phyloP scores from a whole-genome alignment of 2,113 vertebrate genomes.

The Excalfactoria chinensis region DNA sequence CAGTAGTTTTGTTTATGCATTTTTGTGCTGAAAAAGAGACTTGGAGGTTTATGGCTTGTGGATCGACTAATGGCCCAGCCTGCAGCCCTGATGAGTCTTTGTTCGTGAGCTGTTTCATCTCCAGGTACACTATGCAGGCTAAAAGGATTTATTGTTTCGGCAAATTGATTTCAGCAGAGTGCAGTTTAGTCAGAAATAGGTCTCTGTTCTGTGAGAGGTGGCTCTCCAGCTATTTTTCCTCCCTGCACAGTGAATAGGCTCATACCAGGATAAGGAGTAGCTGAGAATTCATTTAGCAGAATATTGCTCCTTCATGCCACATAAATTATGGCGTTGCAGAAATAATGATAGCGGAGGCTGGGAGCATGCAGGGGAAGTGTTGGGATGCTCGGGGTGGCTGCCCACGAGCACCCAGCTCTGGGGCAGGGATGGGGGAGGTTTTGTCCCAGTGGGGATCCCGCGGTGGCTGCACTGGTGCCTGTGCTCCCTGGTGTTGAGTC shows the following conservation, averaged over 20 bases:
- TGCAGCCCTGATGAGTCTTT: slow-evolving; percentile 25
- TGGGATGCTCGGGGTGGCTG: neutral
- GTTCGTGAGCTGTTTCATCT: slow-evolving; percentile 41
- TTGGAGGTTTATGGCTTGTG: neutral
- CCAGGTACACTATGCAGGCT: slow-evolving; percentile 22
- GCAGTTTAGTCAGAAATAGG: slow-evolving; percentile 38
- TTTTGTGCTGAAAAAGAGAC: neutral
- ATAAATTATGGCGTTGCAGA: slow-evolving; percentile 22
- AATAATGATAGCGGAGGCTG: neutral
- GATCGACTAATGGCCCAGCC: neutral
- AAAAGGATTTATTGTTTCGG: slow-evolving; percentile 57
- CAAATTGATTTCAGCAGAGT: slow-evolving; percentile 63
- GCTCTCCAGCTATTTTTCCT: slow-evolving; percentile 1
- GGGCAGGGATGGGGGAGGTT: neutral
- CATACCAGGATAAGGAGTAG: neutral
- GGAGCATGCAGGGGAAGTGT: neutral
- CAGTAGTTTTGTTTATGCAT: neutral
- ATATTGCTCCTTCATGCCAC: slow-evolving; percentile 53
- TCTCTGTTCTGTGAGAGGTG: slow-evolving; percentile 18
- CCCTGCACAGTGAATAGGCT: neutral
- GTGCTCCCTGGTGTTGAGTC: neutral
- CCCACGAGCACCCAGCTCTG: neutral
- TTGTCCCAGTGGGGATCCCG: accelerated
- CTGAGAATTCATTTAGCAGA: slow-evolving; percentile 63
- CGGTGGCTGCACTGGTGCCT: neutral